A percentile compares a stretch with the other conserved stretches of the same genome.
These are phyloP conservation scores for Sylvia atricapilla DNA, from an alignment of 2,113 vertebrate genomes.

Conservation along the genomic window DNA sequence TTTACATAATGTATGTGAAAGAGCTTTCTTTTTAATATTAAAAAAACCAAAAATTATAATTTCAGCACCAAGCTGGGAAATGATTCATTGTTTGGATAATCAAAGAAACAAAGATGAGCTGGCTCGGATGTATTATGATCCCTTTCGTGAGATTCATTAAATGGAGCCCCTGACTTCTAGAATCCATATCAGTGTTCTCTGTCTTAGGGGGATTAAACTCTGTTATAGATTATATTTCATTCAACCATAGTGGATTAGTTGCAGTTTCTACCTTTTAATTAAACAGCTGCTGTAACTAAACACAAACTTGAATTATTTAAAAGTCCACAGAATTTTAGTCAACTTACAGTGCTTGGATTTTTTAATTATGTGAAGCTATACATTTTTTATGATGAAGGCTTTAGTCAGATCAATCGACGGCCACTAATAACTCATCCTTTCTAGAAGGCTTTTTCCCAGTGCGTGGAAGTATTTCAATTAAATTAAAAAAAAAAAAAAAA, in stretches of 20 bases:
- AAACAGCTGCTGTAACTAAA: slow-evolving; percentile 77
- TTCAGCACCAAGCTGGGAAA: slow-evolving; percentile 48
- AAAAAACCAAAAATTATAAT: slow-evolving; percentile 47
- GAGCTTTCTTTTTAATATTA: slow-evolving; percentile 44
- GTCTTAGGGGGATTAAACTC: slow-evolving; percentile 68
- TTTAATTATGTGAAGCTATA: slow-evolving; percentile 75
- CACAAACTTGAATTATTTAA: slow-evolving; percentile 83
- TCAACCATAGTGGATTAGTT: slow-evolving; percentile 79
- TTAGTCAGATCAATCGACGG: slow-evolving; percentile 65
- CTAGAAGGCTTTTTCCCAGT: slow-evolving; percentile 52
- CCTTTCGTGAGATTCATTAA: slow-evolving; percentile 72
- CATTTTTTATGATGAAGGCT: slow-evolving; percentile 76
- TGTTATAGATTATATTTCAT: slow-evolving; percentile 75
- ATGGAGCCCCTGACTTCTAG: slow-evolving; percentile 54
- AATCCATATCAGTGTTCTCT: slow-evolving; percentile 66
- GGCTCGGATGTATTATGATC: slow-evolving; percentile 56
- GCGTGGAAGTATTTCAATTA: slow-evolving; percentile 51
- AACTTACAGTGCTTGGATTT: slow-evolving; percentile 63
- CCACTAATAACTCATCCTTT: slow-evolving; percentile 63
- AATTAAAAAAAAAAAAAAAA: slow-evolving; percentile 60
- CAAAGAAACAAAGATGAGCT: slow-evolving; percentile 48
- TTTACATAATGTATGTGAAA: slow-evolving; percentile 47
- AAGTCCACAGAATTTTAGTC: slow-evolving; percentile 70
- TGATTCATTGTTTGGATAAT: slow-evolving; percentile 60
- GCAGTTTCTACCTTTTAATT: slow-evolving; percentile 85